Percentiles rank a stretch among this genome's conserved stretches.
Conservation (phyloP, 2,888 invertebrate species). For the Steinernema scapterisci region DNA sequence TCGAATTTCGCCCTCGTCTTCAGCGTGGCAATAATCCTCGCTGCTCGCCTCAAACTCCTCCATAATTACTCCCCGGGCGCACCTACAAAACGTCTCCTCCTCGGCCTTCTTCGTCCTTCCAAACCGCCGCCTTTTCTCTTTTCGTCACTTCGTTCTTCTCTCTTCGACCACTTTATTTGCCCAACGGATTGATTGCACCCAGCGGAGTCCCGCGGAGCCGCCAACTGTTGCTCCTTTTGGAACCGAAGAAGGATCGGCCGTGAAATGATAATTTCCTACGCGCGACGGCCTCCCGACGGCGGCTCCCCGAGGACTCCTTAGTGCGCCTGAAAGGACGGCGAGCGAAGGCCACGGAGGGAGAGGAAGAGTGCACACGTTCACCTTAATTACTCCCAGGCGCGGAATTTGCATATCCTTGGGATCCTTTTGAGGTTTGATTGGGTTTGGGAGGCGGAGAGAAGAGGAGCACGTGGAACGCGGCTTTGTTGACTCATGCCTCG, state of each 20-base stretch:
- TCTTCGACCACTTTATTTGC: background rate
- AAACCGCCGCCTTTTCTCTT: background rate
- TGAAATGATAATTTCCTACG: conserved; percentile 2
- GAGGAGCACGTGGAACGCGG: background rate
- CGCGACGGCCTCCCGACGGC: background rate
- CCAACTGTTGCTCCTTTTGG: too few species aligned
- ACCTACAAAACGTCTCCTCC: background rate
- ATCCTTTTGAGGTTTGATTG: too few species aligned
- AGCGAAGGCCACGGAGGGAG: background rate
- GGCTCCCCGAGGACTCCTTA: background rate
- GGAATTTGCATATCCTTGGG: conserved; percentile 15
- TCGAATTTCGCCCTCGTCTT: background rate
- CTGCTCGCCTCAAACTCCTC: background rate
- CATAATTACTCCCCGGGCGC: background rate
- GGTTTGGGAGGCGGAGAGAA: background rate
- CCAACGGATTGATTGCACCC: conserved; percentile 5
- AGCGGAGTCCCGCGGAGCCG: too few species aligned
- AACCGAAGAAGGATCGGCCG: background rate
- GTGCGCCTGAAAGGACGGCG: background rate
- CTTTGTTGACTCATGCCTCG: conserved; percentile 9
- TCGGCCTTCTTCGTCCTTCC: background rate
- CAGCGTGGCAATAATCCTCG: conserved; percentile 1
- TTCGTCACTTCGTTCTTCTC: background rate
- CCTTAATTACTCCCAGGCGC: background rate
- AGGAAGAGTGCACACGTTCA: background rate